These are phyloP conservation scores for Xanthorhoe designata DNA, from an alignment of 2,888 invertebrate species.

Conservation along the genomic window DNA sequence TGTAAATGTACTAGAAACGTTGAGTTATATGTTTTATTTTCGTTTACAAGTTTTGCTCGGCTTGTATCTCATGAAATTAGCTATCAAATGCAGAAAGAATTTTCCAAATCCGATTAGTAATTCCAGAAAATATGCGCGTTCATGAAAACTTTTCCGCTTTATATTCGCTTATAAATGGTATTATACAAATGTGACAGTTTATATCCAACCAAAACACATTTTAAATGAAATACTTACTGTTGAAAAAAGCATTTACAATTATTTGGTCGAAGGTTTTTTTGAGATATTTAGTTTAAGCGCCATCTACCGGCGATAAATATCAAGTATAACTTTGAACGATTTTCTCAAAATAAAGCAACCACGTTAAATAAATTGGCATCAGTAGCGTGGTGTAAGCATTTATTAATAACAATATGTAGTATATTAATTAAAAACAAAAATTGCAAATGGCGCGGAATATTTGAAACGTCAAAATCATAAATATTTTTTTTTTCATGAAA, in stretches of 20 bases:
- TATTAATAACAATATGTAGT: slow-evolving; percentile 64
- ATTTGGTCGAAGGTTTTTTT: slow-evolving; percentile 35
- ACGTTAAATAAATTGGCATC: slow-evolving; percentile 51
- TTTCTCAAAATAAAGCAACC: slow-evolving; percentile 43
- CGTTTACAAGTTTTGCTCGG: no score
- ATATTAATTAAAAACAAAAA: slow-evolving; percentile 3
- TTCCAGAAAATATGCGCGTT: no score
- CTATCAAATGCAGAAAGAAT: no score
- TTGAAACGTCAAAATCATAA: slow-evolving; percentile 16
- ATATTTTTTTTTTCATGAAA: neutral
- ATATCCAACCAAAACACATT: neutral
- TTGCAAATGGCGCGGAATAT: slow-evolving; percentile 1
- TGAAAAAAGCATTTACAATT: slow-evolving; percentile 8
- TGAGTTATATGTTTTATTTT: no score
- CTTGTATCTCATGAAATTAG: no score
- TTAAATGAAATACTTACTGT: no score
- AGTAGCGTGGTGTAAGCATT: slow-evolving; percentile 67
- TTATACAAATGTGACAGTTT: no score
- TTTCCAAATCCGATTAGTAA: no score
- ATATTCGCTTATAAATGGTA: no score
- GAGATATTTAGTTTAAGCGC: slow-evolving; percentile 33
- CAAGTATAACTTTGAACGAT: slow-evolving; percentile 45
- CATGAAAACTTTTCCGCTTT: no score
- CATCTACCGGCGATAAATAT: slow-evolving; percentile 45
- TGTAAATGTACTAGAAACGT: no score